phyloP scores from a whole-genome alignment of 2,888 invertebrate species.

The Ennomos quercinarius region DNA sequence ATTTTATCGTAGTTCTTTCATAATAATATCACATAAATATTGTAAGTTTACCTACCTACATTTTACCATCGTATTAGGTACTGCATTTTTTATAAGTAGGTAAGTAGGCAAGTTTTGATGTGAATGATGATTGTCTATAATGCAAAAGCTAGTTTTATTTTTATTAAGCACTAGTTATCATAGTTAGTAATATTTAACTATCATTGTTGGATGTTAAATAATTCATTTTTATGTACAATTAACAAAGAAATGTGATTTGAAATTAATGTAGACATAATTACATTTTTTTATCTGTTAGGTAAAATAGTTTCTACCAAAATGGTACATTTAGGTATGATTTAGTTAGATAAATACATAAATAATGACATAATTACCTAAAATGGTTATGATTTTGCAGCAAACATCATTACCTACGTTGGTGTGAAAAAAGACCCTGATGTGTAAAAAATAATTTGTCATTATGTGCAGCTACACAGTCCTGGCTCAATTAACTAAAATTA shows the following conservation, averaged over 20 bases:
- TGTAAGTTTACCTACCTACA: conserved; percentile 3
- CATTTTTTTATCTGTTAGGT: neutral
- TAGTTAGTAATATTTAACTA: conserved; percentile 5
- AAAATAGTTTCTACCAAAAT: no score
- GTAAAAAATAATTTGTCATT: no score
- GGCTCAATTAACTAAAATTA: no score
- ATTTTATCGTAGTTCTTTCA: conserved; percentile 6
- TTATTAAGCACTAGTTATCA: conserved; percentile 1
- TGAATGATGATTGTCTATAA: conserved; percentile 29
- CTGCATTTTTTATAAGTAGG: conserved; percentile 20
- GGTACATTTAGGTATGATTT: no score
- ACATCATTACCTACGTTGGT: no score
- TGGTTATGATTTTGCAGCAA: no score
- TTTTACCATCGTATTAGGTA: conserved; percentile 2
- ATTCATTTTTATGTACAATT: conserved; percentile 2
- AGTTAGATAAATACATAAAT: no score
- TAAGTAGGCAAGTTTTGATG: conserved; percentile 21
- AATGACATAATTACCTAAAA: no score
- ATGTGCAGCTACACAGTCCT: no score
- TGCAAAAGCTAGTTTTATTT: neutral
- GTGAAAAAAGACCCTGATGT: no score
- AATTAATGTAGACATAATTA: conserved; percentile 9
- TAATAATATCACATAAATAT: neutral
- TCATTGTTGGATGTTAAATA: conserved; percentile 17
- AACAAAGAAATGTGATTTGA: conserved; percentile 28